Evolutionary conservation across 2,113 vertebrate genomes (phyloP).

Genomic region (Ceyx cyanopectus): DNA sequence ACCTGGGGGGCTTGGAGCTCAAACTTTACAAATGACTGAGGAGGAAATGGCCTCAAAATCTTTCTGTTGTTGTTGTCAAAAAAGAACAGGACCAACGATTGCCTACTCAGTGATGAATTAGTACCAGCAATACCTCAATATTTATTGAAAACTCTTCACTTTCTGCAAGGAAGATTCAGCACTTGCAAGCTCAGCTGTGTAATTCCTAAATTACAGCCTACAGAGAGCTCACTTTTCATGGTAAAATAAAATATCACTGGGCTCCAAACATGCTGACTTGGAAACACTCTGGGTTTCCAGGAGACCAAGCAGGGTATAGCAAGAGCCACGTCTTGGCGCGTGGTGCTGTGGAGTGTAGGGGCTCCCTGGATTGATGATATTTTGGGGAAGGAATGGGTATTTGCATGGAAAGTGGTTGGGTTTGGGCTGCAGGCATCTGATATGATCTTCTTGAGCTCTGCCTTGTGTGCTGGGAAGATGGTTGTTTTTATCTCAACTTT

Average conservation of each 20-base stretch:
- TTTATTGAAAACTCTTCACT: neutral
- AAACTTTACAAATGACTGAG: neutral
- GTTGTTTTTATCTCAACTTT: neutral
- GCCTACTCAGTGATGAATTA: neutral
- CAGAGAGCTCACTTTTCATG: neutral
- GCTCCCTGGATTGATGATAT: neutral
- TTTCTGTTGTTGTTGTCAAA: neutral
- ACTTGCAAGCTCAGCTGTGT: neutral
- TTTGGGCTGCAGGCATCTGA: neutral
- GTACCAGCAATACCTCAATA: neutral
- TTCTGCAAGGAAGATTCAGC: neutral
- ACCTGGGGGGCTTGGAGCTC: neutral
- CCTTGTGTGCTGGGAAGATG: neutral
- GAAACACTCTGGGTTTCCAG: neutral
- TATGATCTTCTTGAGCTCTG: neutral
- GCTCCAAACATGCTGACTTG: neutral
- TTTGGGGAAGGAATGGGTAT: neutral
- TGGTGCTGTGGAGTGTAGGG: neutral
- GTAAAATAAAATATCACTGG: neutral
- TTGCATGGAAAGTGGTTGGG: neutral
- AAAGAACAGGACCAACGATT: neutral
- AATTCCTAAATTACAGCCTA: slow-evolving; percentile 13
- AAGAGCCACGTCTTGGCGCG: neutral
- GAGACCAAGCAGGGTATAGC: neutral
- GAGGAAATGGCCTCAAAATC: neutral